Conservation (phyloP, 2,888 invertebrate species). For the Acanthacorydalis orientalis region DNA sequence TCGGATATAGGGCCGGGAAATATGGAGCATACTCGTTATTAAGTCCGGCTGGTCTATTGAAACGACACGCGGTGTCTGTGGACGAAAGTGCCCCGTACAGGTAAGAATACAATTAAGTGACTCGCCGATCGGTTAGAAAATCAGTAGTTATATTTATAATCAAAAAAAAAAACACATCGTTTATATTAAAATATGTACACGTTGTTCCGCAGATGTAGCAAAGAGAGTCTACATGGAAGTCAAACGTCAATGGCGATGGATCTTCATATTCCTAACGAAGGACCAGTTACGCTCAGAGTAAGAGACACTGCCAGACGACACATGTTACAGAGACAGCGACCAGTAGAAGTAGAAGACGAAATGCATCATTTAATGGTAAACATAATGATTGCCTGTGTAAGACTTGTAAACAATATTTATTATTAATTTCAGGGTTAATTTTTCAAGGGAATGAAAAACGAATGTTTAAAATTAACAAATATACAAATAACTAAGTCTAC, state of each 20-base stretch:
- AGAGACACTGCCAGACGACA: constrained; percentile 51
- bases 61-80: constrained; percentile 68
- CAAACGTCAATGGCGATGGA: constrained; percentile 58
- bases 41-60: constrained; percentile 41
- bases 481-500: no score
- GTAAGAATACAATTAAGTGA: constrained; percentile 12
- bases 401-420: no score
- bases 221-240: constrained; percentile 37
- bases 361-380: constrained; percentile 4
- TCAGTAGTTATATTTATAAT: background rate
- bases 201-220: constrained; percentile 27
- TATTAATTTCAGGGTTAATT: no score
- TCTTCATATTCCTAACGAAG: constrained; percentile 46
- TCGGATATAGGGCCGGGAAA: constrained; percentile 9
- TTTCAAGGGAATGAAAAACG: no score
- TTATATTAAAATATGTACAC: no score
- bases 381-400: background rate
- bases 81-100: constrained; percentile 44
- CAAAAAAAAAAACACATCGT: background rate
- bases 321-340: constrained; percentile 57
- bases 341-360: constrained; percentile 52
- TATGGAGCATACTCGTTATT: constrained; percentile 36
- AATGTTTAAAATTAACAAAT: no score
- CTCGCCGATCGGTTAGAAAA: background rate
- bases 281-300: constrained; percentile 35